phyloP scores from a whole-genome alignment of 2,888 invertebrate genomes.

The Limnephilus auricula region DNA sequence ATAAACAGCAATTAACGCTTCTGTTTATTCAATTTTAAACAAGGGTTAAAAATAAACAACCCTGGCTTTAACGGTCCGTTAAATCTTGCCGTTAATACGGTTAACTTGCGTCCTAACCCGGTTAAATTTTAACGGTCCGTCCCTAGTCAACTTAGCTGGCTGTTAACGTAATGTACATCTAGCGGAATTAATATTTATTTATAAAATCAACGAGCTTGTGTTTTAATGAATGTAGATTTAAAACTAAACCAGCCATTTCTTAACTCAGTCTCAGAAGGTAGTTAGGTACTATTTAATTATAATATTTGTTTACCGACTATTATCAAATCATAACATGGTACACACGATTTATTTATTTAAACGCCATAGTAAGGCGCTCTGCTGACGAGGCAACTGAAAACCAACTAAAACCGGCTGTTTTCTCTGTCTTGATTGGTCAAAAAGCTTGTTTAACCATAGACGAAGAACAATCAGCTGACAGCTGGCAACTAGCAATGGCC shows the following conservation, averaged over 20 bases:
- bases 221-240: not conserved
- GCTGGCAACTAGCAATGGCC: no score
- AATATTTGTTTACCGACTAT: no score
- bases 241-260: not conserved
- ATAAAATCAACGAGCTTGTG: not conserved
- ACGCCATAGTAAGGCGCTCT: no score
- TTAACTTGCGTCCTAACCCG: constrained; percentile 8
- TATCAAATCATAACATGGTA: no score
- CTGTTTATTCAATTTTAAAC: constrained; percentile 20
- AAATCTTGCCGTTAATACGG: constrained; percentile 19
- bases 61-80: not conserved
- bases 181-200: not conserved
- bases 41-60: constrained; percentile 28
- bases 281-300: no score
- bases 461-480: no score
- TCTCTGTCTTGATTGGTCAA: no score
- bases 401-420: no score
- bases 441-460: no score
- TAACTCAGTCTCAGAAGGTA: no score
- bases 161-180: not conserved
- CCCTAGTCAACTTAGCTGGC: not conserved
- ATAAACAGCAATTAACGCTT: not conserved
- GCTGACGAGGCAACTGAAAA: no score
- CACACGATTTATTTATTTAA: no score
- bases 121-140: constrained; percentile 10